Conservation (phyloP, 2,888 invertebrate species). For the Pilophorus perplexus region DNA sequence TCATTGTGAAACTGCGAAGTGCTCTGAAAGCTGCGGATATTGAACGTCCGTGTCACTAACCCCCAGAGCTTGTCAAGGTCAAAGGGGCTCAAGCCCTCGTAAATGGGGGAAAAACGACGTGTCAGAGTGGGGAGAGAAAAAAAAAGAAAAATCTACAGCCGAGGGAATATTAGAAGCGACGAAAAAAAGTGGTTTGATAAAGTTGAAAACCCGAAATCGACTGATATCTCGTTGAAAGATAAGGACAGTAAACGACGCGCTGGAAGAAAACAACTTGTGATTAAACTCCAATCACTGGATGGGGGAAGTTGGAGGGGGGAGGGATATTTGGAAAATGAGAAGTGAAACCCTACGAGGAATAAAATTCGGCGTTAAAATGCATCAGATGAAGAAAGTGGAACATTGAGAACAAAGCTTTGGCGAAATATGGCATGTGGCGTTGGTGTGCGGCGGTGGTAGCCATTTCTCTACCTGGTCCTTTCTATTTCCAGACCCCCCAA, state of each 20-base stretch:
- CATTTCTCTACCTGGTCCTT: constrained; percentile 16
- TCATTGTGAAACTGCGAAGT: no score
- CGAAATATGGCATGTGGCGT: constrained; percentile 34
- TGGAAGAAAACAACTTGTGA: background rate
- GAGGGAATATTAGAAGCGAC: background rate
- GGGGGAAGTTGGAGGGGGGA: background rate
- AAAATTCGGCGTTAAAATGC: background rate
- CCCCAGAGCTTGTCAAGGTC: constrained; percentile 23
- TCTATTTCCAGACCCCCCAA: constrained; percentile 27
- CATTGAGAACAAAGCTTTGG: background rate
- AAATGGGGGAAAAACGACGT: background rate
- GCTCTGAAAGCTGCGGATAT: no score
- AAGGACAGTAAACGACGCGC: constrained; percentile 10
- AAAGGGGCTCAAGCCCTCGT: constrained; percentile 1
- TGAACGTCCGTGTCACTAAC: constrained; percentile 28
- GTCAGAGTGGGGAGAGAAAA: no score
- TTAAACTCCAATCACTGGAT: background rate
- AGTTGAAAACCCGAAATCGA: background rate
- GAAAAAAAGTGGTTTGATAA: constrained; percentile 14
- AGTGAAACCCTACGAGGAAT: background rate
- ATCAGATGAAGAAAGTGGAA: background rate
- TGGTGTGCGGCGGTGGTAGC: constrained; percentile 14
- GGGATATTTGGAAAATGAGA: background rate
- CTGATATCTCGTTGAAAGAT: constrained; percentile 22
- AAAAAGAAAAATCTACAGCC: background rate